Evolutionary conservation across 2,113 vertebrate species (phyloP), one percentile per base, ranked within the genome.

Genomic region (Varanus komodoensis): DNA sequence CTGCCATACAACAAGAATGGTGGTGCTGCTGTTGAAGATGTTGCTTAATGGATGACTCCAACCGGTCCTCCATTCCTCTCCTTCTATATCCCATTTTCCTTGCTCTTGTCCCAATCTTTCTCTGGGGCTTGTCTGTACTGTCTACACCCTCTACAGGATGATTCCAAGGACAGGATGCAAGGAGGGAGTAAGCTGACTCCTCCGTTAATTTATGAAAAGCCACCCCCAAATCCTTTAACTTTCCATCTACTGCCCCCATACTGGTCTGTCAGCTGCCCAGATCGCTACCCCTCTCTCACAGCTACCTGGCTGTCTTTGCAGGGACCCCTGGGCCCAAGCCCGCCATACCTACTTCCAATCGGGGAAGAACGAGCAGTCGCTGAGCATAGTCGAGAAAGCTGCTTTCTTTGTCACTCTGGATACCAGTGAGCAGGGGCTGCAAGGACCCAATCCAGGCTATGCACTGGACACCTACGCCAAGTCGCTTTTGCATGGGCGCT

Each of bases 381-480:
- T 99, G 93, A 98, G 98, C 92, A 95, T 96, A 1, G 97, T 99
- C 8, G 98, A 99, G 92, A 98, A 96, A 89, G 98, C 98, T 0
- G 98, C 98, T 1, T 99, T 99, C 96, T 98, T 99, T 25, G 97
- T 99, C 68, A 96, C 97, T 0, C 96, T 99, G 29, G 98, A 98
- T 44, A 97, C 98, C 0, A 97, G 97, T 2, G 98, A 98, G 0
- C 97, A 97, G 14, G 98, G 98, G 84, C 97, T 98, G 91, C 95
- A 94, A 94, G 96, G 93, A 88, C 97, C 98, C 15, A 96, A 99
- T 92, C 97, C 98, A 0, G 95, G 92, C 0, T 95, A 93, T 0
- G 98, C 97, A 17, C 90, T 99, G 89, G 98, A 98, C 17, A 92
- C 94, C 69, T 99, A 98, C 0, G 98, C 98, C 34, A 98, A 98